Evolutionary conservation across 2,797 vertebrate species (phyloP).

Genomic region (Lycodopsis pacificus): DNA sequence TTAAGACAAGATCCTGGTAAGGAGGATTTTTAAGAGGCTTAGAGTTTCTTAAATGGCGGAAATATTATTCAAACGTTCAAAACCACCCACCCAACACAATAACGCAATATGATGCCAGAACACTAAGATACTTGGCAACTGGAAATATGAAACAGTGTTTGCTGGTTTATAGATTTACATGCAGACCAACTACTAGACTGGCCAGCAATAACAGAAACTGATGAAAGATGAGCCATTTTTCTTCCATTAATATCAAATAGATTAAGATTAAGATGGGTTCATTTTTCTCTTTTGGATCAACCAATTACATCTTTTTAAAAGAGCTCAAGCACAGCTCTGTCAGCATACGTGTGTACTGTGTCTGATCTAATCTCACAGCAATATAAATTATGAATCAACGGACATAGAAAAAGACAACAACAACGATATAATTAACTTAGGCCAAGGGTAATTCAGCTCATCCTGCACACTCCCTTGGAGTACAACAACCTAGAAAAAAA

Average conservation of each 20-base stretch:
- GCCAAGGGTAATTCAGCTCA: slow-evolving; percentile 32
- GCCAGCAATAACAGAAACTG: too few relatives aligned
- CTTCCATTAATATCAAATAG: too few relatives aligned
- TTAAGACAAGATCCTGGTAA: too few relatives aligned
- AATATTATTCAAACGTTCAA: too few relatives aligned
- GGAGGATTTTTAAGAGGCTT: too few relatives aligned
- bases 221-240: too few relatives aligned
- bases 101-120: not conserved
- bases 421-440: slow-evolving; percentile 29
- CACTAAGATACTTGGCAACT: not conserved
- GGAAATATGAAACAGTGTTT: too few relatives aligned
- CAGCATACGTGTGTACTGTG: not conserved
- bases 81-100: too few relatives aligned
- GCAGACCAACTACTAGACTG: too few relatives aligned
- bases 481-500: slow-evolving; percentile 13
- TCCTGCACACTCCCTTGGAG: slow-evolving; percentile 14
- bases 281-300: not conserved
- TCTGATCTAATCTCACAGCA: slow-evolving; percentile 40
- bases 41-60: too few relatives aligned
- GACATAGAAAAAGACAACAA: not conserved
- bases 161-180: too few relatives aligned
- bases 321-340: not conserved
- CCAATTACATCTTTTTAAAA: not conserved
- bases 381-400: slow-evolving; percentile 36
- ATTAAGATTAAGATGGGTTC: too few relatives aligned